Percentiles rank a stretch among this genome's conserved stretches.
Evolutionary conservation across 2,797 vertebrate species (phyloP).

Genomic region (Champsocephalus esox): DNA sequence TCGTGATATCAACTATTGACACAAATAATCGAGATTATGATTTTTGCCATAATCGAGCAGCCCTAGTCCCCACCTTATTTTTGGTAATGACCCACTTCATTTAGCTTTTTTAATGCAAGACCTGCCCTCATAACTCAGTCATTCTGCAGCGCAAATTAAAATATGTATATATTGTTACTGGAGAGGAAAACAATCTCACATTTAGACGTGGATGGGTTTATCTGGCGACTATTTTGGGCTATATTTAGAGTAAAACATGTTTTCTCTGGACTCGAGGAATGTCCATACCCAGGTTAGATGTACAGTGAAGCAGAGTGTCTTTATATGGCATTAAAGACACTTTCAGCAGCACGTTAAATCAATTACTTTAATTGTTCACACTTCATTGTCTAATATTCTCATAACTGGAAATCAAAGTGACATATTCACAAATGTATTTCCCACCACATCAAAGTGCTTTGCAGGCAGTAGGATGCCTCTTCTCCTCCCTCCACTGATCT

Average conservation of each 20-base stretch:
- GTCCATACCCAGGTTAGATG: conserved; percentile 2
- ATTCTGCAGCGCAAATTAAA: too few species aligned
- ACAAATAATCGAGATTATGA: too few species aligned
- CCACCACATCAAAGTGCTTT: conserved; percentile 37
- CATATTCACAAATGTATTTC: conserved; percentile 49
- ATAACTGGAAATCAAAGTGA: conserved; percentile 60
- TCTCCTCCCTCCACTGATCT: conserved; percentile 43
- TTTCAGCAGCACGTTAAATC: conserved; percentile 31
- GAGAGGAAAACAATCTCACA: conserved; percentile 14
- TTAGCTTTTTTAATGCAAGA: too few species aligned
- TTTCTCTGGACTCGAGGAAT: conserved; percentile 27
- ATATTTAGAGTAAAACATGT: conserved; percentile 27
- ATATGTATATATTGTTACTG: too few species aligned
- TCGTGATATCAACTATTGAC: too few species aligned
- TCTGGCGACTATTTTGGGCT: conserved; percentile 31
- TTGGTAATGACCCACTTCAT: too few species aligned
- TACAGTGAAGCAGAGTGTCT: conserved; percentile 21
- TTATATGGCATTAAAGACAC: conserved; percentile 34
- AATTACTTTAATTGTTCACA: conserved; percentile 49
- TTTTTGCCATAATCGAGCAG: too few species aligned
- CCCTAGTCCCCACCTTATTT: too few species aligned
- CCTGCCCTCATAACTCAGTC: too few species aligned
- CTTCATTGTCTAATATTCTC: conserved; percentile 41
- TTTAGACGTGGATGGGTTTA: not conserved
- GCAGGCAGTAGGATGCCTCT: conserved; percentile 21